These are phyloP conservation scores for Desoria tigrina DNA, from an alignment of 2,888 invertebrate species.

Conservation along the genomic window DNA sequence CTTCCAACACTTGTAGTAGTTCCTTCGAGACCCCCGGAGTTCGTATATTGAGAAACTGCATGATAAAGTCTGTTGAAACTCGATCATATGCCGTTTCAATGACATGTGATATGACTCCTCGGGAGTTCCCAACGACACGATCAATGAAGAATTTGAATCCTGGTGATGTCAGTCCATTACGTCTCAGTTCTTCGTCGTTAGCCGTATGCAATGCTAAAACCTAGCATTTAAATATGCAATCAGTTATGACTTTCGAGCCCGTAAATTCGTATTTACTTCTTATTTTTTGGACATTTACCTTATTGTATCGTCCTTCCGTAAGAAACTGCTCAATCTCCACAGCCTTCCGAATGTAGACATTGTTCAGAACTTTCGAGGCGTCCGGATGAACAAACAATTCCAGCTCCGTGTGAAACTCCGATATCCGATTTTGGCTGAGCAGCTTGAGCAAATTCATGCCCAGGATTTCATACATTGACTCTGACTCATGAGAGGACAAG, in stretches of 20 bases:
- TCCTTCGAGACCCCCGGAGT: constrained; percentile 21
- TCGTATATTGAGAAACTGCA: constrained; percentile 25
- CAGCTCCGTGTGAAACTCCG: constrained; percentile 38
- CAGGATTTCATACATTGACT: constrained; percentile 42
- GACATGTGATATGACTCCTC: constrained; percentile 30
- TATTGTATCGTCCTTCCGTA: constrained; percentile 39
- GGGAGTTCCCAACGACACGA: constrained; percentile 31
- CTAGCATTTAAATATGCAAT: constrained; percentile 6
- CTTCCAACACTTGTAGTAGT: constrained; percentile 24
- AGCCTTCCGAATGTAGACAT: constrained; percentile 39
- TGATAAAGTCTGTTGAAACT: constrained; percentile 12
- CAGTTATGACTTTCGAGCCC: neutral
- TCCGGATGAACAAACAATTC: constrained; percentile 38
- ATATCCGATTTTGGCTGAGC: constrained; percentile 29
- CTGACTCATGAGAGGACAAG: constrained; percentile 20
- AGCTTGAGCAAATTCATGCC: constrained; percentile 40
- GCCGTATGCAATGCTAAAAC: constrained; percentile 29
- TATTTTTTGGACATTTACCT: constrained; percentile 25
- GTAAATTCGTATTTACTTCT: too few species aligned
- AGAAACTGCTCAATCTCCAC: constrained; percentile 41
- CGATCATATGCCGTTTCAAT: constrained; percentile 37
- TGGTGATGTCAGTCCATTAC: constrained; percentile 21
- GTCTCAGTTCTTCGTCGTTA: constrained; percentile 21
- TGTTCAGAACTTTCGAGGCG: constrained; percentile 30
- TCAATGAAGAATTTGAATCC: constrained; percentile 40